Evolutionary conservation across 2,113 vertebrate genomes (phyloP).

Genomic region (Montifringilla adamsi): DNA sequence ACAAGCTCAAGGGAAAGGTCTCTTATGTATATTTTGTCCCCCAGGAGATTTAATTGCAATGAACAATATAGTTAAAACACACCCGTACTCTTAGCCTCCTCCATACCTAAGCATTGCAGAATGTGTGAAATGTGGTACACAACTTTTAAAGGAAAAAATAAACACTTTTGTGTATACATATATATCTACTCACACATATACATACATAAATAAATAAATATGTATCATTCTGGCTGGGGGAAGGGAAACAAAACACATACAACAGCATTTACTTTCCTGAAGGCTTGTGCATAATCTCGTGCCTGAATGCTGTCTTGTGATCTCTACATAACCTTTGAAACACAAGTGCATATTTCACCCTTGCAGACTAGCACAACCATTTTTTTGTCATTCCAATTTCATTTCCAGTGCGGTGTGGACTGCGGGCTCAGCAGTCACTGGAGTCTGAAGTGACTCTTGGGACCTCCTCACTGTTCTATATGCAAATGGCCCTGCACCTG

Average conservation of each 20-base stretch:
- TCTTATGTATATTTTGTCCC: neutral
- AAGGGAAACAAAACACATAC: neutral
- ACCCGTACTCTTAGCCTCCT: neutral
- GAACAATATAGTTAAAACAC: neutral
- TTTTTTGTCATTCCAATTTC: conserved; percentile 99
- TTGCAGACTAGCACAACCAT: conserved; percentile 78
- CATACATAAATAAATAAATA: neutral
- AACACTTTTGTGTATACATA: neutral
- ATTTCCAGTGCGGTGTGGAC: conserved; percentile 89
- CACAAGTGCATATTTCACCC: conserved; percentile 77
- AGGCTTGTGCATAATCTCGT: conserved; percentile 8
- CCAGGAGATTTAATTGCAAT: neutral
- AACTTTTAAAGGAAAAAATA: neutral
- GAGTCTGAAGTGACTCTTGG: conserved; percentile 99
- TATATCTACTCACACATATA: neutral
- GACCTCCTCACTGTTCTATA: conserved; percentile 99
- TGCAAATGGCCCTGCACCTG: conserved; percentile 99
- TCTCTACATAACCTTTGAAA: conserved; percentile 79
- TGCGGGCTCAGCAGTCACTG: conserved; percentile 97
- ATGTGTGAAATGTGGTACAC: neutral
- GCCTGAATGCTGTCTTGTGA: conserved; percentile 57
- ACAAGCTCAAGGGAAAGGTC: neutral
- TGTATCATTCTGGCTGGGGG: neutral
- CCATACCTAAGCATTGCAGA: neutral
- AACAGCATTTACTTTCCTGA: conserved; percentile 34